Conservation (phyloP, 30 jellyfish, hydroid and myxozoan genomes). For the Turritopsis rubra region DNA sequence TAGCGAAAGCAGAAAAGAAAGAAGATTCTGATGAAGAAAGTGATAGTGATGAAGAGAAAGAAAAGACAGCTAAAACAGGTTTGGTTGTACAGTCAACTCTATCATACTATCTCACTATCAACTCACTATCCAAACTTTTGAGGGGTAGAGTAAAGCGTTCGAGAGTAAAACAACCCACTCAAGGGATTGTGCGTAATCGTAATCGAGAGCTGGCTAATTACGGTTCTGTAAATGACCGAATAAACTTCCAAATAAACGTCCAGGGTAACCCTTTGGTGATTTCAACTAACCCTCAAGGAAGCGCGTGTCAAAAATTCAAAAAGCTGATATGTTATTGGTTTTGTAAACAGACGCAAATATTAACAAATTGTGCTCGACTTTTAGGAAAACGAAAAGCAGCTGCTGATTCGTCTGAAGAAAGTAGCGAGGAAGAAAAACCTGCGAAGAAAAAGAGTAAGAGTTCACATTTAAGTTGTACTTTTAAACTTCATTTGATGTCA, state of each 20-base stretch:
- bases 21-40: not conserved
- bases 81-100: not conserved
- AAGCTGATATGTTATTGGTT: not conserved
- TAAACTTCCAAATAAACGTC: too few relatives aligned
- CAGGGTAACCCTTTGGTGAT: too few relatives aligned
- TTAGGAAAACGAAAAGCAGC: constrained; percentile 13
- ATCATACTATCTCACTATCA: too few relatives aligned
- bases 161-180: too few relatives aligned
- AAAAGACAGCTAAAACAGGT: constrained; percentile 27
- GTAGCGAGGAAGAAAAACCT: constrained; percentile 38
- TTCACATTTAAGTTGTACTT: not conserved
- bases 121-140: too few relatives aligned
- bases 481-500: too few relatives aligned
- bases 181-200: too few relatives aligned
- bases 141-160: too few relatives aligned
- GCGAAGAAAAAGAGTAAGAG: not conserved
- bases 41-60: constrained; percentile 33
- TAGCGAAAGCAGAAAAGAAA: constrained; percentile 7
- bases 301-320: too few relatives aligned
- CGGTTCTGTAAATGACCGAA: too few relatives aligned
- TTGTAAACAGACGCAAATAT: not conserved
- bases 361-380: not conserved
- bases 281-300: too few relatives aligned
- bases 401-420: constrained; percentile 32
- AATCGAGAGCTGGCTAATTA: too few relatives aligned